Evolutionary conservation across 2,888 invertebrate species (phyloP), one percentile per base, ranked within the genome.

Genomic region (Dascillus cervinus): DNA sequence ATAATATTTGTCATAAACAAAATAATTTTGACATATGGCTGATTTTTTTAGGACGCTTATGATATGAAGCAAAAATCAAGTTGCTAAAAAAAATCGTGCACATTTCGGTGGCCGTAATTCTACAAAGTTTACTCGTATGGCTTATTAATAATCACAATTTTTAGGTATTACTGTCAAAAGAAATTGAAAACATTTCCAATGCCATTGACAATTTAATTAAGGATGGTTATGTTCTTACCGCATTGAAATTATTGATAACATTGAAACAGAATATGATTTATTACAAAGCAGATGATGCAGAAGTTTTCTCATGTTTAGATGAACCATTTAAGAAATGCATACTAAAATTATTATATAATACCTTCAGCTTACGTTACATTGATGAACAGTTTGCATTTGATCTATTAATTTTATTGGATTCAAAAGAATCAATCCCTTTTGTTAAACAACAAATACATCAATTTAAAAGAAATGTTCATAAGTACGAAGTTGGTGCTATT

Each of bases 301-400:
- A 32, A 12, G 17, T 44, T 3, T 28, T 17, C 17, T 21, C 31
- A 8, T 22, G 17, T 11, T 29, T 51, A n/a, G 36, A 43, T 14
- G 25, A 29, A 2, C 37, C 51, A 4, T 27, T 53, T 14, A 31
- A 23, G 4, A 36, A 46, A 13, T 58, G 56, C 24, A 17, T 56
- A n/a, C 47, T 39, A 3, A 49, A 49, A 13, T 37, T 67, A 25
- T 37, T 70, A 11, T 52, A 56, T 29, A 62, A 60, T 40, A 42
- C 66, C 3, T 43, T 66, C n/a, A 51, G 55, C 6, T 43, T 53
- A 3, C 50, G 56, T 21, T 40, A 49, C 13, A 52, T 67, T 21
- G 66, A 69, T 43, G 37, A 51, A 8, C 52, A 56, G 22, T 46
- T 66, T 11, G 59, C 65, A 8, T 49, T 62, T 14, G 49, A 49